A percentile compares a stretch with the other conserved stretches of the same genome.
Evolutionary conservation across 2,888 invertebrate species (phyloP).

Genomic region (Brachynemurus nebulosus): DNA sequence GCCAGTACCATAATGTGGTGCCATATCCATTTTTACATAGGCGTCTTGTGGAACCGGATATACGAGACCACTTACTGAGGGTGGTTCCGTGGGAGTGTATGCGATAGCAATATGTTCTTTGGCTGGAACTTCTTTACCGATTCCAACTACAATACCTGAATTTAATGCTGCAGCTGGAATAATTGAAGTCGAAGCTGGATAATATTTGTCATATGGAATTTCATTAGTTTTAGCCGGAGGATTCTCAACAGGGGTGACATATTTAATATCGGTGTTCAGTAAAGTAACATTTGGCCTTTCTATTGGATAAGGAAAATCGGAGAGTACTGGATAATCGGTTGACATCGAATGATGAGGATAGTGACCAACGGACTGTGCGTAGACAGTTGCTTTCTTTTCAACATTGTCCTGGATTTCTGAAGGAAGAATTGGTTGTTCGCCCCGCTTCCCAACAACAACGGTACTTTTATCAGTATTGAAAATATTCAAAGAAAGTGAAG

Average conservation of each 20-base stretch:
- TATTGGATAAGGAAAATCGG: conserved; percentile 49
- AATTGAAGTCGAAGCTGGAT: background rate
- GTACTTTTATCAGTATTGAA: conserved; percentile 32
- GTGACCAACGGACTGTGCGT: no score
- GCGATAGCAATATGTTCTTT: conserved; percentile 50
- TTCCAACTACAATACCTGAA: conserved; percentile 20
- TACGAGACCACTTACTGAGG: conserved; percentile 29
- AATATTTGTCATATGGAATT: background rate
- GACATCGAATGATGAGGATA: conserved; percentile 28
- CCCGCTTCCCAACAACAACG: conserved; percentile 40
- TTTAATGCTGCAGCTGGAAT: conserved; percentile 32
- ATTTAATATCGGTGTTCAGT: conserved; percentile 7
- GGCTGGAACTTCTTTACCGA: conserved; percentile 18
- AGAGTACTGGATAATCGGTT: conserved; percentile 30
- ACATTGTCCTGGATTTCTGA: conserved; percentile 19
- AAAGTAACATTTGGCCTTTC: conserved; percentile 41
- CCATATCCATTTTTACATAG: background rate
- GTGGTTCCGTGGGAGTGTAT: conserved; percentile 44
- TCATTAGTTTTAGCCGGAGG: background rate
- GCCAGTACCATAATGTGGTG: background rate
- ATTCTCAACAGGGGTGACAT: background rate
- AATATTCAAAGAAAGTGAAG: conserved; percentile 35
- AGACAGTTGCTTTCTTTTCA: background rate
- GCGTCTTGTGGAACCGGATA: background rate
- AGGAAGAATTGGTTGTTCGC: conserved; percentile 33